phyloP scores from a whole-genome alignment of 2,113 vertebrate species.

The Dermatemys mawii region DNA sequence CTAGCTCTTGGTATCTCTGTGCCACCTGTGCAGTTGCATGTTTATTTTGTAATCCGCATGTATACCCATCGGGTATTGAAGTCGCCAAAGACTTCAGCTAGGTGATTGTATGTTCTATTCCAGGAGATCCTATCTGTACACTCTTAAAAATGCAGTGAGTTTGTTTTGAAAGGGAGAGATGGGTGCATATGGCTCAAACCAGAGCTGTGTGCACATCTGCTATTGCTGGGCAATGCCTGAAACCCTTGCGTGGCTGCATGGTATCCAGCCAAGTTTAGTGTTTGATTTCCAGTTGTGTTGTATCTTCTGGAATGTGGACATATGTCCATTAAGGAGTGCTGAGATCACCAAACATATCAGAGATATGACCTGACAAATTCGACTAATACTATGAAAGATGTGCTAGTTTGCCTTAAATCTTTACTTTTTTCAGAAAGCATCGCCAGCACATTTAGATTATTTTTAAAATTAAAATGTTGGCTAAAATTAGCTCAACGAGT shows the following conservation, averaged over 20 bases:
- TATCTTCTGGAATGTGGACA: accelerated
- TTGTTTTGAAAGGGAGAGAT: background rate
- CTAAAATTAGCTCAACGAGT: background rate
- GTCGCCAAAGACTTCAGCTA: accelerated
- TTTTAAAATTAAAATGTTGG: background rate
- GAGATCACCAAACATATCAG: background rate
- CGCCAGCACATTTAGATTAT: accelerated
- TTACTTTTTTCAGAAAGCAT: accelerated
- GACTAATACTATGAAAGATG: background rate
- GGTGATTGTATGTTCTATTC: accelerated
- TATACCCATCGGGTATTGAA: accelerated
- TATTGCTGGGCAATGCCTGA: background rate
- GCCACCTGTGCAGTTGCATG: background rate
- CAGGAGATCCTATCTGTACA: background rate
- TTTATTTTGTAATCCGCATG: background rate
- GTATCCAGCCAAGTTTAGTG: background rate
- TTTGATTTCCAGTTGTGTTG: accelerated
- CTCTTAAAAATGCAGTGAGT: background rate
- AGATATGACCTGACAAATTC: background rate
- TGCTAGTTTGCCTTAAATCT: too few species aligned
- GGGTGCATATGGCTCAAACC: accelerated
- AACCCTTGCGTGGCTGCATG: background rate
- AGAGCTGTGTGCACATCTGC: accelerated
- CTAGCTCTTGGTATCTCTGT: background rate
- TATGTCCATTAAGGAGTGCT: accelerated